phyloP scores from a whole-genome alignment of 92 coral and sea anemone genomes.

The Montipora capitata region DNA sequence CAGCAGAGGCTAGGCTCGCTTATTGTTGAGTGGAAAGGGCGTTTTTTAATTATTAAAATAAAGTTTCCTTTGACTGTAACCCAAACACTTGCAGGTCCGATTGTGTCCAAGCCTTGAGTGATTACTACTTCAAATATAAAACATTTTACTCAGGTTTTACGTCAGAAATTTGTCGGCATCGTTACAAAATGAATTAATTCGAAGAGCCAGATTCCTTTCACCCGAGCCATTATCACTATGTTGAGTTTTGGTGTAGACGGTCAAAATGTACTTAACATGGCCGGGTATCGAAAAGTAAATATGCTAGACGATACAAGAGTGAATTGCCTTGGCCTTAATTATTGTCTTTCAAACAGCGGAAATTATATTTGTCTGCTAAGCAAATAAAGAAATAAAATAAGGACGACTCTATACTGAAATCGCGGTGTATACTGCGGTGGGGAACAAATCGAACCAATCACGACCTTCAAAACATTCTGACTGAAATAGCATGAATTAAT shows the following conservation, averaged over 20 bases:
- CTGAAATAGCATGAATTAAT: background rate
- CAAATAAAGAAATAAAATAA: background rate
- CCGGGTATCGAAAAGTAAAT: background rate
- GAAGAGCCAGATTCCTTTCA: background rate
- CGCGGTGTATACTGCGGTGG: background rate
- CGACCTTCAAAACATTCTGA: background rate
- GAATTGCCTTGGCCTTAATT: conserved; percentile 4
- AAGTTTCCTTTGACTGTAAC: background rate
- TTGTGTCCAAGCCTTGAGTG: background rate
- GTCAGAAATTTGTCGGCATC: background rate
- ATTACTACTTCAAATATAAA: too few species aligned
- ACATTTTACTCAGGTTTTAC: background rate
- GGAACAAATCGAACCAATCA: background rate
- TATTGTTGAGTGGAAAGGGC: background rate
- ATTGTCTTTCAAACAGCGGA: conserved; percentile 12
- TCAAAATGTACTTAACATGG: background rate
- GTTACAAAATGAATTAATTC: background rate
- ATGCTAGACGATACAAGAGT: background rate
- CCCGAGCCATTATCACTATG: background rate
- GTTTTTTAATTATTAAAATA: background rate
- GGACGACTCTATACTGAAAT: background rate
- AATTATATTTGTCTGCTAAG: conserved; percentile 29
- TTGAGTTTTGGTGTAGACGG: background rate
- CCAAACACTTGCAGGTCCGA: background rate
- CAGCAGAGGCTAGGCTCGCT: background rate